Conservation (phyloP, 2,888 invertebrate species). For the Diabrotica balteata region DNA sequence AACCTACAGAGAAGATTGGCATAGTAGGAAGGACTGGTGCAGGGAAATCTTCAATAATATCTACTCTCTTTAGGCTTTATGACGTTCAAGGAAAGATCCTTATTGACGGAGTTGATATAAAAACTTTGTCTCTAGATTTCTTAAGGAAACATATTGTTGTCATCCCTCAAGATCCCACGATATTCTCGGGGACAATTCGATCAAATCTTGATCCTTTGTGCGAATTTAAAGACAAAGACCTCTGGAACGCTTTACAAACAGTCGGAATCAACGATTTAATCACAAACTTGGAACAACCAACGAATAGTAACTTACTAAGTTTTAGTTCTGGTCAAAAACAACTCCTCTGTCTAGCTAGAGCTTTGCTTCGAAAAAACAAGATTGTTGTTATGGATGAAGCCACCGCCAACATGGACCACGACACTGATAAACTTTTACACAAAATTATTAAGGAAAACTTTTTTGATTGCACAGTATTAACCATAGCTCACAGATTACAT, state of each 20-base stretch:
- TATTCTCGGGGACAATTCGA: constrained; percentile 85
- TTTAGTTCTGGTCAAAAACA: constrained; percentile 66
- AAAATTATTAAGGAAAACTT: constrained; percentile 63
- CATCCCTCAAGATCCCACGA: constrained; percentile 84
- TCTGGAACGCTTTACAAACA: constrained; percentile 82
- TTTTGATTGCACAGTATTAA: constrained; percentile 63
- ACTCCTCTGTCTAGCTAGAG: constrained; percentile 64
- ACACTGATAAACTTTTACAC: constrained; percentile 63
- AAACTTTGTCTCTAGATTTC: constrained; percentile 74
- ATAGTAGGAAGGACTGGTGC: constrained; percentile 85
- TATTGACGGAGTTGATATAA: constrained; percentile 80
- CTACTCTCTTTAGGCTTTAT: constrained; percentile 81
- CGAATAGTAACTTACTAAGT: constrained; percentile 40
- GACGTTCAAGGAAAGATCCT: constrained; percentile 77
- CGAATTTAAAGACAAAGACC: constrained; percentile 75
- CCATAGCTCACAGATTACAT: constrained; percentile 57
- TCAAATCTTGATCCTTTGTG: constrained; percentile 88
- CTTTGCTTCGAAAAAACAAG: constrained; percentile 61
- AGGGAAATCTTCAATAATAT: constrained; percentile 79
- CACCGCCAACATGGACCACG: constrained; percentile 64
- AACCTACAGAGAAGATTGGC: constrained; percentile 75
- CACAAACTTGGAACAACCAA: constrained; percentile 62
- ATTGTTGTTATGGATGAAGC: constrained; percentile 65
- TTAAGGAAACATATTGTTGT: constrained; percentile 79
- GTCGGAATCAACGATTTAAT: constrained; percentile 73